Percentiles rank a stretch among this genome's conserved stretches.
Evolutionary conservation across 2,113 vertebrate genomes (phyloP).

Genomic region (Irena cyanogastra): DNA sequence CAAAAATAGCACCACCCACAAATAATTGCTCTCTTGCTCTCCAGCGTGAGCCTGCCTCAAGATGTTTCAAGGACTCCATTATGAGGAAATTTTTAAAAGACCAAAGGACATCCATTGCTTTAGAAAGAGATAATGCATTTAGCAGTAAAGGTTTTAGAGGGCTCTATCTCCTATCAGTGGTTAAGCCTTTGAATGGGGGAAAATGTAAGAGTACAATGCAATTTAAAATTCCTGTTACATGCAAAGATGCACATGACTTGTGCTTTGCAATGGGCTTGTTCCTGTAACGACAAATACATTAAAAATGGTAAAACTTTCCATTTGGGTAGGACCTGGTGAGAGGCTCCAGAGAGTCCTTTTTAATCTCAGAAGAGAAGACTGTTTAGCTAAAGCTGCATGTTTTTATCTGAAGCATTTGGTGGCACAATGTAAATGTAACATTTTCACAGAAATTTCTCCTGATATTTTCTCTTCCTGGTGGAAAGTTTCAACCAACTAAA

Average conservation of each 20-base stretch:
- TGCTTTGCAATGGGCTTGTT: slow-evolving; percentile 4
- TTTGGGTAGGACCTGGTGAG: slow-evolving; percentile 26
- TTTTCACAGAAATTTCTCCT: neutral
- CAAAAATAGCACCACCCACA: slow-evolving; percentile 34
- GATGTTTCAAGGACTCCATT: slow-evolving; percentile 49
- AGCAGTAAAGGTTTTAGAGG: neutral
- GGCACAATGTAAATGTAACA: neutral
- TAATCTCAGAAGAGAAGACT: neutral
- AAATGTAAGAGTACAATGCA: slow-evolving; percentile 20
- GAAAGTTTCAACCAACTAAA: neutral
- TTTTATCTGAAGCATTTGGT: slow-evolving; percentile 28
- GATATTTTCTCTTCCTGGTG: neutral
- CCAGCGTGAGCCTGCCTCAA: slow-evolving; percentile 10
- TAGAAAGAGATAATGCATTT: slow-evolving; percentile 20
- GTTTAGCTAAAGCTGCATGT: slow-evolving; percentile 21
- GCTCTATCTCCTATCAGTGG: slow-evolving; percentile 33
- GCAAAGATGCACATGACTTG: slow-evolving; percentile 52
- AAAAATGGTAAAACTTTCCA: neutral
- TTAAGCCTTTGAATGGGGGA: slow-evolving; percentile 30
- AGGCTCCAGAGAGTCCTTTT: neutral
- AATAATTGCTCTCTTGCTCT: slow-evolving; percentile 49
- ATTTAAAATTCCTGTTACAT: slow-evolving; percentile 46
- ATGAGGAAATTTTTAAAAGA: slow-evolving; percentile 32
- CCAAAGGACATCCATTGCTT: slow-evolving; percentile 48
- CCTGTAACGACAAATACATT: neutral